A percentile compares a stretch with the other conserved stretches of the same genome.
Conservation (phyloP, 2,888 invertebrate species). For the Eupithecia subfuscata region DNA sequence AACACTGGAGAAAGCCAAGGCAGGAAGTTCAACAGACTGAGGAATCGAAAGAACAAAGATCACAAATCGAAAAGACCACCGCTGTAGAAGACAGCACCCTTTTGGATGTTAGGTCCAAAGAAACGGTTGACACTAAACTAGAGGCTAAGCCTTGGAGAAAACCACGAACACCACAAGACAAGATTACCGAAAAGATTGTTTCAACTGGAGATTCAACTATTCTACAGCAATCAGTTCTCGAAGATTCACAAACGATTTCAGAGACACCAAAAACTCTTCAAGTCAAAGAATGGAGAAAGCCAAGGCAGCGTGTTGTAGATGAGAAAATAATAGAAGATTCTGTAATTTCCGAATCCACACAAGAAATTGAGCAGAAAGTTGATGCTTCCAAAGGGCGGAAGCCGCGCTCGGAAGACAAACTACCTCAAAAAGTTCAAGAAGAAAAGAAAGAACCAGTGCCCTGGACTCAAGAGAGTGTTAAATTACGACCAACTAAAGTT, state of each 20-base stretch:
- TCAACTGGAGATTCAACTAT: constrained; percentile 41
- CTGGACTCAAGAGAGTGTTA: constrained; percentile 86
- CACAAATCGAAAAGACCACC: constrained; percentile 43
- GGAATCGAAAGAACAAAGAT: constrained; percentile 34
- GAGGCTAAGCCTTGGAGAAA: constrained; percentile 60
- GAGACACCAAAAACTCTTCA: constrained; percentile 27
- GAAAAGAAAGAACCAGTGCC: constrained; percentile 70
- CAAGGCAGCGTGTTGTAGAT: constrained; percentile 30
- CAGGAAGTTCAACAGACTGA: constrained; percentile 29
- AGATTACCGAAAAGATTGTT: constrained; percentile 25
- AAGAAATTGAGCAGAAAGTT: constrained; percentile 38
- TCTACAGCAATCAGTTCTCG: constrained; percentile 28
- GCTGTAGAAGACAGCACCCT: constrained; percentile 50
- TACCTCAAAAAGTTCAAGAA: constrained; percentile 44
- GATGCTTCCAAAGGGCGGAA: constrained; percentile 45
- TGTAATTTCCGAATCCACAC: constrained; percentile 23
- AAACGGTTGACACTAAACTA: constrained; percentile 42
- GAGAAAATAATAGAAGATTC: constrained; percentile 33
- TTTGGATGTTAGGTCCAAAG: constrained; percentile 46
- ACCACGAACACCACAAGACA: constrained; percentile 57
- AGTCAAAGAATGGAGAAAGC: constrained; percentile 38
- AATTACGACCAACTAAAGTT: constrained; percentile 84
- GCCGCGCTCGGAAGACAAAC: constrained; percentile 47
- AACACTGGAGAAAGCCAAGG: constrained; percentile 61
- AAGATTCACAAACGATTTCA: constrained; percentile 31